Base-by-base conservation (phyloP, 2,797 vertebrate species). In the Rhinoraja longicauda region DNA sequence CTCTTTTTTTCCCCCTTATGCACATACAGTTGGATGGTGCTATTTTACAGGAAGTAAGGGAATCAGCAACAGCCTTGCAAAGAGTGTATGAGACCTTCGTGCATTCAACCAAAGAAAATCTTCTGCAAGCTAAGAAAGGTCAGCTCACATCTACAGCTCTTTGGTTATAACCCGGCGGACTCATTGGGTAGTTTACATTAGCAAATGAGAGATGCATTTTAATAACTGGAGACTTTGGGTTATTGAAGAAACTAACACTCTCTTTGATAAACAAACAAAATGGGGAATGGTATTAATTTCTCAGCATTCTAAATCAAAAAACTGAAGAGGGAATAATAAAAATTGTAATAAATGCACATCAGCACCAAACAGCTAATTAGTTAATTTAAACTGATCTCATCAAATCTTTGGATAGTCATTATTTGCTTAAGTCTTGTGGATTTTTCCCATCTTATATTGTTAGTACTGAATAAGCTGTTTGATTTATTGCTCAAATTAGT, bases 41-140 rank as follows among this genome's bases (percentile, higher is more conserved):
- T 1, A 95, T 96, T 93, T 96, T 97, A 94, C 97, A 98, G 96
- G 97, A 98, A 93, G 94, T 97, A 82, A 96, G 95, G 17, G 97
- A 97, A 88, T 95, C 97, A 93, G 98, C 98, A 81, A 99, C 99
- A 0, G 96, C 98, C 86, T 95, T 99, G 93, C 98, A 99, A 97
- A 98, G 97, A 0, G 95, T 97, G 64, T 98, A 99, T 94, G 99
- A 99, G 94, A 97, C 98, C 93, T 96, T 96, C 0, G 96, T 99
- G 79, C 98, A 99, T 94, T 95, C 96, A 53, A 95, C 95, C 0
- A 84, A 95, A 32, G 94, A 93, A 90, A 96, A 93, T 0, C 91
- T 98, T 93, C 96, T 94, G 93, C 94, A 94, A 57, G 99, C 98
- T 12, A 99, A 99, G 95, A 98, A 96, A 97, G 98, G 99, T 99